phyloP scores from a whole-genome alignment of 2,797 vertebrate genomes.

The Sebastes baramenuke region DNA sequence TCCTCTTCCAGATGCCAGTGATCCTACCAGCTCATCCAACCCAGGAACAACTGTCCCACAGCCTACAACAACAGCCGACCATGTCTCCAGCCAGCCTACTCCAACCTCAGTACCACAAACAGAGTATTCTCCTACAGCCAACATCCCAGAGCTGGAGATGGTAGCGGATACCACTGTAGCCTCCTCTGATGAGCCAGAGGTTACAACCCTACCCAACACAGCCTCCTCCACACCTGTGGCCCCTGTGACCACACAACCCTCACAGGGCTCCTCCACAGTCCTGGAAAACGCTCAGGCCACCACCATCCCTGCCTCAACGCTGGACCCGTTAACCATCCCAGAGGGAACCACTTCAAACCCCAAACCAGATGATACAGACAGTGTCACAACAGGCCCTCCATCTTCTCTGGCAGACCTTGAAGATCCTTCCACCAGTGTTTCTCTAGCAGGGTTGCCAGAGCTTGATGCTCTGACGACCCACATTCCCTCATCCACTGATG shows the following conservation, averaged over 20 bases:
- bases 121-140: background rate
- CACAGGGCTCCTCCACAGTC: background rate
- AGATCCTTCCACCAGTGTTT: background rate
- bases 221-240: background rate
- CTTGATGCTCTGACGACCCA: background rate
- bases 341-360: background rate
- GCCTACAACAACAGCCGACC: background rate
- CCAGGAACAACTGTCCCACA: slow-evolving; percentile 13
- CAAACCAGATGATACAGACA: background rate
- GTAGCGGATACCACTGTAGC: background rate
- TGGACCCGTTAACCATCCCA: background rate
- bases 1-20: slow-evolving; percentile 29
- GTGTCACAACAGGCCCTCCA: background rate
- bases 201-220: background rate
- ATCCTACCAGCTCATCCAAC: background rate
- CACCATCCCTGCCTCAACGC: background rate
- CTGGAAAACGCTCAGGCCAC: slow-evolving; percentile 8
- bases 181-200: slow-evolving; percentile 15
- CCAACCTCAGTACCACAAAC: slow-evolving; percentile 12
- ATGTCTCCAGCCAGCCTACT: background rate
- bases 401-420: background rate
- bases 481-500: slow-evolving; percentile 10
- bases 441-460: background rate
- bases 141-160: background rate
- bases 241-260: background rate